Evolutionary conservation across 1,140 invertebrate species (phyloP).

Genomic region (Probaryconus sp.): DNA sequence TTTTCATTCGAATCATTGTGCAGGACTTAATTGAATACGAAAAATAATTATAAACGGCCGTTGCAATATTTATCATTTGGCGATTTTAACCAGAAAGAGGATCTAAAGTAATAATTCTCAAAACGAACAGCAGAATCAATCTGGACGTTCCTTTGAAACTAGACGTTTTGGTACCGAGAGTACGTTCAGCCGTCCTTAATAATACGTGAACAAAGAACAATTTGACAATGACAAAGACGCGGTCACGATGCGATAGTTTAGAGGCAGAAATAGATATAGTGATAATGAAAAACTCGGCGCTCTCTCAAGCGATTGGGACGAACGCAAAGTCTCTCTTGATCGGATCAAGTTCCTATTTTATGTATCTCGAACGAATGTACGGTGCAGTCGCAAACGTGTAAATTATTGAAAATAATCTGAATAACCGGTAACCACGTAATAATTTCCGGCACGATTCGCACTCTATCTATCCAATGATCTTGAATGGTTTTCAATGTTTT

Average conservation of each 20-base stretch:
- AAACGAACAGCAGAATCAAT: conserved; percentile 31
- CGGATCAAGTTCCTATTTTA: conserved; percentile 62
- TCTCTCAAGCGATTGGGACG: conserved; percentile 18
- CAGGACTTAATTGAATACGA: too few relatives aligned
- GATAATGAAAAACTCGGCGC: conserved; percentile 34
- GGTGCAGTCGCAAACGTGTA: conserved; percentile 47
- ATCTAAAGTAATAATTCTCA: too few relatives aligned
- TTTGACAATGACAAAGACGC: conserved; percentile 40
- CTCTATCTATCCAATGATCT: conserved; percentile 1
- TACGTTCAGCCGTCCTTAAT: conserved; percentile 60
- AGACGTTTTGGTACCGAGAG: conserved; percentile 60
- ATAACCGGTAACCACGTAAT: conserved; percentile 13
- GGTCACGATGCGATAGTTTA: conserved; percentile 44
- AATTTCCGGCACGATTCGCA: conserved; percentile 25
- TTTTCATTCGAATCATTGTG: background rate
- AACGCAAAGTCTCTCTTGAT: conserved; percentile 55
- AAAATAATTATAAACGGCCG: too few relatives aligned
- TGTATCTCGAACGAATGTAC: conserved; percentile 56
- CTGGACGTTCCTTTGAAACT: conserved; percentile 34
- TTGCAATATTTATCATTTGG: too few relatives aligned
- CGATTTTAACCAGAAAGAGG: too few relatives aligned
- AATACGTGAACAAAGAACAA: conserved; percentile 34
- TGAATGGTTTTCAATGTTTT: conserved; percentile 23
- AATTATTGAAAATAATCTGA: conserved; percentile 30
- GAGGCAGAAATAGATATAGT: conserved; percentile 56